phyloP scores from a whole-genome alignment of 2,797 vertebrate genomes.

The Semaprochilodus insignis region DNA sequence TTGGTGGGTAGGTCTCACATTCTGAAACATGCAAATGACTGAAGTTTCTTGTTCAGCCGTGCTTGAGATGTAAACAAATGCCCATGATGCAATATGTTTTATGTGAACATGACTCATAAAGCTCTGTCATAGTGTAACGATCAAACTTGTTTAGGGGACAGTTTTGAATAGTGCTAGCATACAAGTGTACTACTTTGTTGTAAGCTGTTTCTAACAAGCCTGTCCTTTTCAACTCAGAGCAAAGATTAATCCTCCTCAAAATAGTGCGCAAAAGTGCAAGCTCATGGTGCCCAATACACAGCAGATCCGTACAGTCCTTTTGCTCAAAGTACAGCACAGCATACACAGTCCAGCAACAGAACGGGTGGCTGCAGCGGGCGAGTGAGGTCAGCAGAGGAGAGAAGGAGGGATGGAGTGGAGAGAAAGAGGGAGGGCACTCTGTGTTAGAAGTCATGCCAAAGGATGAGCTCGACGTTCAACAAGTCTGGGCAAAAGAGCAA shows the following conservation, averaged over 20 bases:
- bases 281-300: constrained; percentile 17
- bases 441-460: constrained; percentile 74
- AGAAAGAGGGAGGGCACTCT: constrained; percentile 33
- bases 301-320: not conserved
- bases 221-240: constrained; percentile 21
- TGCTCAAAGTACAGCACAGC: not conserved
- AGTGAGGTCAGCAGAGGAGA: constrained; percentile 15
- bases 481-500: constrained; percentile 19
- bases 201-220: not conserved
- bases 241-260: constrained; percentile 13
- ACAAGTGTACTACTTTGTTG: not conserved
- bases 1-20: no score
- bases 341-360: constrained; percentile 1
- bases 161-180: not conserved
- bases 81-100: no score
- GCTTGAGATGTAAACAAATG: no score
- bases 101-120: no score
- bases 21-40: no score
- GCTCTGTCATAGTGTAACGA: no score
- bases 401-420: not conserved
- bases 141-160: not conserved
- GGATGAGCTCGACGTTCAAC: constrained; percentile 71
- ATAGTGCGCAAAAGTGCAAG: not conserved
- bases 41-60: no score
- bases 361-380: not conserved